Conservation (phyloP, 2,113 vertebrate species). For the Tauraco erythrolophus region DNA sequence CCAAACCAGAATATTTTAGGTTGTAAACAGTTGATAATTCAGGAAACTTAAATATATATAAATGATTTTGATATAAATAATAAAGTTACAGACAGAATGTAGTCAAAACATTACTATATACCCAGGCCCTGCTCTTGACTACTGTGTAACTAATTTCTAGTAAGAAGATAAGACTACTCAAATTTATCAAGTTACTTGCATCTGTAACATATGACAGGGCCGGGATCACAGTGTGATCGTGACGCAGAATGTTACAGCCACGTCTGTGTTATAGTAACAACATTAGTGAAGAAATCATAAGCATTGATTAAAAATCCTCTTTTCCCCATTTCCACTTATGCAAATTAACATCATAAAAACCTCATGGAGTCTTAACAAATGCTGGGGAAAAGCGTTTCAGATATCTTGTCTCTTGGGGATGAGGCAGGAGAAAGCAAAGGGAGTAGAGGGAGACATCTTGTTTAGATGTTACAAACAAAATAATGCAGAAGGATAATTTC, state of each 20-base stretch:
- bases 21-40: background rate
- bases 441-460: background rate
- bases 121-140: background rate
- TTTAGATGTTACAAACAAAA: background rate
- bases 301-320: background rate
- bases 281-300: background rate
- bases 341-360: background rate
- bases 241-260: background rate
- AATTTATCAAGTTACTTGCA: background rate
- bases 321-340: background rate
- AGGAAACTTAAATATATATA: background rate
- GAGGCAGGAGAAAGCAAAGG: background rate
- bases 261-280: background rate
- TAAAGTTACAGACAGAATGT: background rate
- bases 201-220: background rate
- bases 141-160: background rate
- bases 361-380: background rate
- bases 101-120: background rate
- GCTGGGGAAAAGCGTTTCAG: background rate
- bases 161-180: background rate
- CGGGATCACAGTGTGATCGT: background rate
- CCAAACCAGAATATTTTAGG: background rate
- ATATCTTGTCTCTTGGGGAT: background rate
- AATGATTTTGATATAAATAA: background rate
- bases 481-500: background rate